A percentile compares a stretch with the other conserved stretches of the same genome.
phyloP scores from a whole-genome alignment of 2,113 vertebrate species.

The Hemiprocne comata region DNA sequence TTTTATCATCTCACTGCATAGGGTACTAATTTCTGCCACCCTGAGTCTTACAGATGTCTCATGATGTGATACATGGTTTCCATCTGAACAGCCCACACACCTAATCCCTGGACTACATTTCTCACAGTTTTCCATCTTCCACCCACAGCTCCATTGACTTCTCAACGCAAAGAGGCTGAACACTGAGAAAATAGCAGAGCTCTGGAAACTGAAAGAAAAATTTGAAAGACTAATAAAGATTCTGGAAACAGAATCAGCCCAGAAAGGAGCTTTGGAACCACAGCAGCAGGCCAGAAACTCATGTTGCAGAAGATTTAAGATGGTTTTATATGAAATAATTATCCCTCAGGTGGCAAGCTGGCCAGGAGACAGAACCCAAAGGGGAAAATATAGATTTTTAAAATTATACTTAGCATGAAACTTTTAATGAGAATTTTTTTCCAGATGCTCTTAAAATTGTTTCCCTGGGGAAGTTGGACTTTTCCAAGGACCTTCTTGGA shows the following conservation, averaged over 20 bases:
- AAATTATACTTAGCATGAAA: neutral
- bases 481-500: neutral
- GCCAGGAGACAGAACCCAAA: neutral
- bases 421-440: neutral
- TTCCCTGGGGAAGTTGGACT: neutral
- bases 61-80: slow-evolving; percentile 58
- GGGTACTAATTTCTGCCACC: neutral
- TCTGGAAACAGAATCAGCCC: slow-evolving; percentile 52
- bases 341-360: neutral
- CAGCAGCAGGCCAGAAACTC: neutral
- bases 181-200: slow-evolving; percentile 66
- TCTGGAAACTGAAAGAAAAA: slow-evolving; percentile 59
- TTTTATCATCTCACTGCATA: neutral
- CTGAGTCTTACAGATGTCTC: slow-evolving; percentile 67
- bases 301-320: neutral
- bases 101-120: slow-evolving; percentile 73
- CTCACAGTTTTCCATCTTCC: slow-evolving; percentile 75
- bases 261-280: slow-evolving; percentile 33
- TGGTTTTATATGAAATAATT: neutral
- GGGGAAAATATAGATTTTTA: neutral
- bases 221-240: slow-evolving; percentile 53
- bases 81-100: slow-evolving; percentile 67
- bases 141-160: slow-evolving; percentile 76
- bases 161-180: slow-evolving; percentile 70
- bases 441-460: neutral